These are phyloP conservation scores for Drosophila lacicola DNA, from an alignment of 2,888 invertebrate species.

Conservation along the genomic window DNA sequence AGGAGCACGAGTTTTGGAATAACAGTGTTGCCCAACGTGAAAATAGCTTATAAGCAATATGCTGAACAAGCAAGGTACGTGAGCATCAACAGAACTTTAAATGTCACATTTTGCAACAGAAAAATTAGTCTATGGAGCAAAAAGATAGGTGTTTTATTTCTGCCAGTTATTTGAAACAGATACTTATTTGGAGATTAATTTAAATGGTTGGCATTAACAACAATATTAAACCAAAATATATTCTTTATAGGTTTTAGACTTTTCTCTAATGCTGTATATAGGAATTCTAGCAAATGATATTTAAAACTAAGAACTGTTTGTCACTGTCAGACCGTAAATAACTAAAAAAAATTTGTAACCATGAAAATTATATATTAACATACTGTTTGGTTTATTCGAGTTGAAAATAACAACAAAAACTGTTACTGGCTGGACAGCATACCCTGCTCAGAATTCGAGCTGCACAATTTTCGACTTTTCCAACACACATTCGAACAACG, in stretches of 20 bases:
- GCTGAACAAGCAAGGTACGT: neutral
- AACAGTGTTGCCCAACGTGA: constrained; percentile 40
- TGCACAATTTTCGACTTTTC: constrained; percentile 25
- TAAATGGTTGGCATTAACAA: too few species aligned
- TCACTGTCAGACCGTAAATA: neutral
- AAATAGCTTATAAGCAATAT: constrained; percentile 6
- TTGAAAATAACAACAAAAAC: neutral
- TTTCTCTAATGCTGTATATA: too few species aligned
- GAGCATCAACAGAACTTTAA: neutral
- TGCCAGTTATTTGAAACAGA: too few species aligned
- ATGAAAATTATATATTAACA: neutral
- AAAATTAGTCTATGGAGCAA: too few species aligned
- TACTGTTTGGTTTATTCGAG: neutral
- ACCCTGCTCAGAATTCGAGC: constrained; percentile 28
- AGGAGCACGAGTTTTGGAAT: constrained; percentile 44
- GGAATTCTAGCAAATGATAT: neutral
- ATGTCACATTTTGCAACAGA: too few species aligned
- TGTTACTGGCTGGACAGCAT: constrained; percentile 9
- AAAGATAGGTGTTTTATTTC: too few species aligned
- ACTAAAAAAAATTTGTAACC: neutral
- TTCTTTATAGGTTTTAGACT: too few species aligned
- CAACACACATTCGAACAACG: constrained; percentile 50
- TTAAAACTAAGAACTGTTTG: neutral
- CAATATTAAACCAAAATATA: too few species aligned
- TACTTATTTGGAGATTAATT: too few species aligned